phyloP scores from a whole-genome alignment of 2,113 vertebrate genomes.

The Illadopsis cleaveri region DNA sequence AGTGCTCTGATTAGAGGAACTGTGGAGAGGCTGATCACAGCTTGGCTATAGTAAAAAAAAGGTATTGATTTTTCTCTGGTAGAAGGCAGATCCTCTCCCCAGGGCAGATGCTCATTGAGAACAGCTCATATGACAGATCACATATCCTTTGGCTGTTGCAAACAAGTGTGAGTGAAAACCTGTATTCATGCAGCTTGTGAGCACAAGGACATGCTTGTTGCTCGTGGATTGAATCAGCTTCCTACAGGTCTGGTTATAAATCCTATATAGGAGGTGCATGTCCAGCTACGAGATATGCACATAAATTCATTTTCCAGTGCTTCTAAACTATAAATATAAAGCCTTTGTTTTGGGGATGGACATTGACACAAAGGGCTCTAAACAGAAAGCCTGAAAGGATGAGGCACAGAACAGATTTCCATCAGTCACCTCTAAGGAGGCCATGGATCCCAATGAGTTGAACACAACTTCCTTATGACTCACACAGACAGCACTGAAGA shows the following conservation, averaged over 20 bases:
- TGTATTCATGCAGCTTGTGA: background rate
- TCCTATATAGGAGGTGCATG: background rate
- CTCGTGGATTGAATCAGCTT: background rate
- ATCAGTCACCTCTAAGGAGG: background rate
- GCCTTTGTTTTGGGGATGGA: background rate
- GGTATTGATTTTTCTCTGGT: background rate
- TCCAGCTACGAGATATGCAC: background rate
- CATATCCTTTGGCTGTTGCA: background rate
- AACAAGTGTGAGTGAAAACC: background rate
- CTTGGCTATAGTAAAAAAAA: background rate
- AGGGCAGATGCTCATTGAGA: background rate
- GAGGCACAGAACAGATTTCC: background rate
- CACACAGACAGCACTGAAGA: background rate
- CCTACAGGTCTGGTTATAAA: background rate
- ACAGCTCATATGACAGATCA: background rate
- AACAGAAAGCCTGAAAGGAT: background rate
- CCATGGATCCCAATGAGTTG: background rate
- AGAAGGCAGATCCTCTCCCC: background rate
- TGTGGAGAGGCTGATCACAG: background rate
- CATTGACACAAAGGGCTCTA: background rate
- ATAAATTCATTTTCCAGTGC: background rate
- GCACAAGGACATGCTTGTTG: accelerated
- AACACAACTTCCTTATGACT: background rate
- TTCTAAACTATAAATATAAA: background rate
- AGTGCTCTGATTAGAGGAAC: background rate